Base-by-base conservation (phyloP, 2,113 vertebrate species). In the Neopipo cinnamomea region DNA sequence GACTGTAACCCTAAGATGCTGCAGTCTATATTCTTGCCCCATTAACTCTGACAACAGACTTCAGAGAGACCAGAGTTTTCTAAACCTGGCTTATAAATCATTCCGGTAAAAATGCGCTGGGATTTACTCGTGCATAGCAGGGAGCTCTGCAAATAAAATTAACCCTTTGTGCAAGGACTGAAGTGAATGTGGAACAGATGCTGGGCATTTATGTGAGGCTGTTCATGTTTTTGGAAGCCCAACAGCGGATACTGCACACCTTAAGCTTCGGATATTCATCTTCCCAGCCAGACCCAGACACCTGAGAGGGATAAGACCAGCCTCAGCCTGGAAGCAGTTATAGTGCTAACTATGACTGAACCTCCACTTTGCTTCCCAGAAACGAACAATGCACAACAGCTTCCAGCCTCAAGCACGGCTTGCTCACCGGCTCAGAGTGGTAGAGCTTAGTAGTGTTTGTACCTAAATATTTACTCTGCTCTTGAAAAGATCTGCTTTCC, bases 11-110 rank as follows among this genome's bases (percentile, higher is more conserved):
- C 65, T 53, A 93, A 85, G 77, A 80, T 80, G 52, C 59, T 86
- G 83, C 65, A 91, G 86, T 88, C 88, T 62, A 67, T 96, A 84
- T 91, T 83, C 87, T 59, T 93, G 71, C 78, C 74, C 90, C 92
- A 93, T 96, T 96, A 96, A 90, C 58, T 83, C 79, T 86, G 74
- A 85, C 65, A 95, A 81, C 56, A 88, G 88, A 53, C 76, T 88
- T 93, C 82, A 84, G 81, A 84, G 81, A 94, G 18, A 89, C 25
- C 22, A 78, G 88, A 78, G 56, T 84, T 93, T 96, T 84, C 88
- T 81, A 85, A 78, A 66, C n/a, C 58, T 68, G 75, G 19, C 28
- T 83, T 79, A 66, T 93, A 96, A 94, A 93, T 95, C 62, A 76
- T 30, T 22, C 67, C 85, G 30, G 23, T 72, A 90, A 91, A 88